Conservation (phyloP, 2,113 vertebrate genomes). For the Lathamus discolor region DNA sequence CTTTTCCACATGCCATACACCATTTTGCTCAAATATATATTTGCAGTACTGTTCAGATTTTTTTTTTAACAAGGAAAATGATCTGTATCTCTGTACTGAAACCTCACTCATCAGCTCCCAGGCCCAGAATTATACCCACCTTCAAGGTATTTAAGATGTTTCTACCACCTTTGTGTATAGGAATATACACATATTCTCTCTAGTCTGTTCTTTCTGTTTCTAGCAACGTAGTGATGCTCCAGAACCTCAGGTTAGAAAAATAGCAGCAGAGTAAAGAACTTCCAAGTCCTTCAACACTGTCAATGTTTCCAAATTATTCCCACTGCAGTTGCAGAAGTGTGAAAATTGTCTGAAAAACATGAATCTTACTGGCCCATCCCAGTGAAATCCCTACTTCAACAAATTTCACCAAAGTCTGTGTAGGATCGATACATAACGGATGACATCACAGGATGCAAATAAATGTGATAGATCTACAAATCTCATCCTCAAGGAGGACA, state of each 20-base stretch:
- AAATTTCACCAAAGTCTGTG: background rate
- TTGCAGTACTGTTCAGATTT: background rate
- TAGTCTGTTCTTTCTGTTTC: background rate
- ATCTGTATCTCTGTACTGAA: background rate
- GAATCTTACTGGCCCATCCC: background rate
- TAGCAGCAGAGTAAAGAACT: background rate
- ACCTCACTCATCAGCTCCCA: background rate
- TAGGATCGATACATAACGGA: background rate
- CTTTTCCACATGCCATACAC: background rate
- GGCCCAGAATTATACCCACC: background rate
- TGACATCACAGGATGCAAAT: background rate
- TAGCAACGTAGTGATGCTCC: background rate
- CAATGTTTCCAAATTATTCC: background rate
- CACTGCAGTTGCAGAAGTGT: background rate
- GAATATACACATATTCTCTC: background rate
- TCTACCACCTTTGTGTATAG: background rate
- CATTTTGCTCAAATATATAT: background rate
- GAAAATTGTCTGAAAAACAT: background rate
- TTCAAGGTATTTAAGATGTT: background rate
- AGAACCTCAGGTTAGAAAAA: background rate
- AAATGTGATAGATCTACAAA: background rate
- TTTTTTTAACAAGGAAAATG: background rate
- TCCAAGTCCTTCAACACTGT: background rate
- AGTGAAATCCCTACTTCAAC: background rate
- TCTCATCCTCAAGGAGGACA: background rate